Conservation (phyloP, 2,113 vertebrate genomes). For the Takifugu bimaculatus region DNA sequence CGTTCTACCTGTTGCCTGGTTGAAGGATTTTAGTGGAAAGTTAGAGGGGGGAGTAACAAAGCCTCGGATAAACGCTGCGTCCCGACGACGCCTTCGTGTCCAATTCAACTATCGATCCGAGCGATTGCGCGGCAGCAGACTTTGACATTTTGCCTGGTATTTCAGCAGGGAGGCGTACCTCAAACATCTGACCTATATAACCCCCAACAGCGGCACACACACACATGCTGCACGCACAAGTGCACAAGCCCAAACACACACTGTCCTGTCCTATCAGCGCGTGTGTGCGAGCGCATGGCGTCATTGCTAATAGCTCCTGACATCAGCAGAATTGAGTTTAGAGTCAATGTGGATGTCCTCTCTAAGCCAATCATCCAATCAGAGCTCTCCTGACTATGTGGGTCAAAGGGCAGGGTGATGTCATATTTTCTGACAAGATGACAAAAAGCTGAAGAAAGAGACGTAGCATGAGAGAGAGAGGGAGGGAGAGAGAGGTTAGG, state of each 20-base stretch:
- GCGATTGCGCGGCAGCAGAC: conserved; percentile 45
- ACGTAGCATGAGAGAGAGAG: conserved; percentile 46
- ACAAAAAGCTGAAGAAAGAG: conserved; percentile 58
- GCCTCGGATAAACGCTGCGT: conserved; percentile 2
- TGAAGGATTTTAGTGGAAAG: too few relatives aligned
- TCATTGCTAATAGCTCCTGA: conserved; percentile 69
- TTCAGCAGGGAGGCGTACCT: conserved; percentile 57
- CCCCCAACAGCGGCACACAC: conserved; percentile 50
- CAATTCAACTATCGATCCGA: conserved; percentile 72
- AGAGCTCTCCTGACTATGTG: conserved; percentile 55
- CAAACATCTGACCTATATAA: conserved; percentile 68
- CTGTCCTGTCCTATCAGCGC: conserved; percentile 16
- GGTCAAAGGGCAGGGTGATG: conserved; percentile 72
- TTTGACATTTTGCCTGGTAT: conserved; percentile 71
- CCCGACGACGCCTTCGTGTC: conserved; percentile 53
- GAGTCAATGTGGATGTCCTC: conserved; percentile 71
- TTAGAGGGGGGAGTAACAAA: neutral
- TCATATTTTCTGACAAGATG: conserved; percentile 74
- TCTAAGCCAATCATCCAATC: conserved; percentile 73
- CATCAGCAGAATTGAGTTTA: conserved; percentile 75
- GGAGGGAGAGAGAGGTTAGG: conserved; percentile 17
- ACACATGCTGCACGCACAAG: neutral
- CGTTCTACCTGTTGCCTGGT: too few relatives aligned
- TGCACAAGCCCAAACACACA: conserved; percentile 10
- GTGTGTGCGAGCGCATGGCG: conserved; percentile 41